These are phyloP conservation scores for Vulpes ferrilata DNA, from an alignment of 2,113 vertebrate genomes.

Conservation along the genomic window DNA sequence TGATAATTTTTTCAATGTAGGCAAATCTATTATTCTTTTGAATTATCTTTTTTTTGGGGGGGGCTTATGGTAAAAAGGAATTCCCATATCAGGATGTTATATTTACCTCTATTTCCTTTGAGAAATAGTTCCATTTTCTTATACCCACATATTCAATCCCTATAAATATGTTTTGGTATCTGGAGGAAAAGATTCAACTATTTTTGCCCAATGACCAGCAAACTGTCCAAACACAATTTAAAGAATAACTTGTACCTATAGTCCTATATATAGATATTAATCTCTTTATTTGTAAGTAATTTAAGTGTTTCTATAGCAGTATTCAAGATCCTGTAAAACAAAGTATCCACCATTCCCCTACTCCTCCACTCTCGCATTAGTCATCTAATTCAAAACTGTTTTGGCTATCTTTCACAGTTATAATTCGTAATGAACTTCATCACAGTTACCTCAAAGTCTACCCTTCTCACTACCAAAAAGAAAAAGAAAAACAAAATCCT, in stretches of 20 bases:
- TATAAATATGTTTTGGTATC: not conserved
- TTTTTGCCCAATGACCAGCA: not conserved
- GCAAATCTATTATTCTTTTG: not conserved
- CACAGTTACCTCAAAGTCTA: not conserved
- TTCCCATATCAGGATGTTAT: not conserved
- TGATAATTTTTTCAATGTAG: not conserved
- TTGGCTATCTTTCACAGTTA: not conserved
- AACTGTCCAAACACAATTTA: conserved; percentile 9
- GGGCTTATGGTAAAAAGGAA: not conserved
- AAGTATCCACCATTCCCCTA: not conserved
- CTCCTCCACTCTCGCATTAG: not conserved
- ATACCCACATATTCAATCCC: not conserved
- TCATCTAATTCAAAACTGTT: not conserved
- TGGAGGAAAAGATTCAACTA: not conserved
- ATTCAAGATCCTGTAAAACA: not conserved
- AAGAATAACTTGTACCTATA: not conserved
- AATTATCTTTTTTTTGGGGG: not conserved
- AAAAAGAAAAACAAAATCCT: not conserved
- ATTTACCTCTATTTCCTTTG: not conserved
- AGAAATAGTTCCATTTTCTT: conserved; percentile 18
- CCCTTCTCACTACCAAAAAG: not conserved
- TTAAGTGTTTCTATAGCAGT: not conserved
- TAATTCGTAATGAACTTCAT: not conserved
- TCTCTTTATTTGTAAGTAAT: not conserved
- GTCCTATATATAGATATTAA: not conserved